Evolutionary conservation across 2,113 vertebrate species (phyloP), one percentile per base, ranked within the genome.

Genomic region (Nematolebias whitei): DNA sequence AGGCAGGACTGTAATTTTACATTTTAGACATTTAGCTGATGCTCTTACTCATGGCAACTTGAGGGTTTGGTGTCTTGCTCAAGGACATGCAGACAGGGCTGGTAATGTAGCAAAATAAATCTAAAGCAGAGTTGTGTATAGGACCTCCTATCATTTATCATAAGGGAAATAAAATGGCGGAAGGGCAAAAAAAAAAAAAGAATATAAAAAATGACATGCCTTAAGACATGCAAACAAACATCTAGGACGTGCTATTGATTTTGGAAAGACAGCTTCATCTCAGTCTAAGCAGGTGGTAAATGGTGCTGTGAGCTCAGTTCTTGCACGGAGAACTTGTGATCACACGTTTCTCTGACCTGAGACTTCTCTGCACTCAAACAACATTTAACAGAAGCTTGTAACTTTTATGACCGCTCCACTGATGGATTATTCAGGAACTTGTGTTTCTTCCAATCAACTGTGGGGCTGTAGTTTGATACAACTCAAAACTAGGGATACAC

Each of bases 21-120:
- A 71, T 82, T 67, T 78, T 18, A 62, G 73, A 78, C 69, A 41
- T 78, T 82, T 74, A 63, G 48, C 56, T 72, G 74, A 68, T 63
- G 56, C 74, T 76, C 55, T 75, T 69, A 80, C 59, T 83, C 65
- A 63, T 26, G 54, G 48, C 56, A 63, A 54, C 71, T 63, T 52
- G n/a, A 80, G 57, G 76, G 60, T 60, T 76, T 48, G 1, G 70
- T 62, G 80, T 77, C 73, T 71, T 20, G 75, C 80, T 76, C 45
- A 64, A 76, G 85, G 82, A 66, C 84, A 51, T 12, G 4, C 1
- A 44, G 65, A 50, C 39, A 2, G 20, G 0, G 49, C 23, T 60
- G 2, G 72, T 77, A 53, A 83, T 76, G 70, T 38, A 44, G 61
- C 62, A 35, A 62, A 68, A 79, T 74, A 54, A 53, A 80, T 80